A percentile compares a stretch with the other conserved stretches of the same genome.
These are phyloP conservation scores for Alectura lathami DNA, from an alignment of 2,113 vertebrate genomes.

Conservation along the genomic window DNA sequence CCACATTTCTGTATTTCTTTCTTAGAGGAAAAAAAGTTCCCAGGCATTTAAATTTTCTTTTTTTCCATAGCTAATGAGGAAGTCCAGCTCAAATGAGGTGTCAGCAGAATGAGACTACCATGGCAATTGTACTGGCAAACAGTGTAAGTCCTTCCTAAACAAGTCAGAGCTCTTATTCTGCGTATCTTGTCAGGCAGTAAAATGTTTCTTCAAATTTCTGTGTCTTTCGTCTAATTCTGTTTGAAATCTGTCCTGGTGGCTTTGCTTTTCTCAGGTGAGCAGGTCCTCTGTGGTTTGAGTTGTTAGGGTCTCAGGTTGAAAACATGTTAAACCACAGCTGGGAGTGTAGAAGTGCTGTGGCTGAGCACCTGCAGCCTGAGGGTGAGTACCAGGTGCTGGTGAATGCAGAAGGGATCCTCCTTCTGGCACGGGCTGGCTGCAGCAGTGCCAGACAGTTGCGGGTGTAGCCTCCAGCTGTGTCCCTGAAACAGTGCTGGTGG, in stretches of 20 bases:
- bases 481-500: not conserved
- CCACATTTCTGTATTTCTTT: not conserved
- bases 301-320: not conserved
- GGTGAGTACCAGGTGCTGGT: not conserved
- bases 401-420: too few species aligned
- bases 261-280: not conserved
- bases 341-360: not conserved
- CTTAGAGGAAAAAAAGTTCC: not conserved
- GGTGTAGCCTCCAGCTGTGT: fast-evolving
- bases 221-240: not conserved
- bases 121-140: not conserved
- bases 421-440: not conserved
- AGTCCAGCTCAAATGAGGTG: not conserved
- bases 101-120: not conserved
- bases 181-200: not conserved
- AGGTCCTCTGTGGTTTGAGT: not conserved
- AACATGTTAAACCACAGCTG: not conserved
- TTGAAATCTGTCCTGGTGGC: not conserved
- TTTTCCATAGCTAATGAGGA: not conserved
- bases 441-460: not conserved
- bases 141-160: not conserved
- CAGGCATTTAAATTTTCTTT: not conserved
- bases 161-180: not conserved
- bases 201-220: not conserved
- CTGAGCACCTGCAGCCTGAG: not conserved